These are phyloP conservation scores for Drosophila yakuba DNA, from an alignment of 1,140 invertebrate genomes.

Conservation along the genomic window DNA sequence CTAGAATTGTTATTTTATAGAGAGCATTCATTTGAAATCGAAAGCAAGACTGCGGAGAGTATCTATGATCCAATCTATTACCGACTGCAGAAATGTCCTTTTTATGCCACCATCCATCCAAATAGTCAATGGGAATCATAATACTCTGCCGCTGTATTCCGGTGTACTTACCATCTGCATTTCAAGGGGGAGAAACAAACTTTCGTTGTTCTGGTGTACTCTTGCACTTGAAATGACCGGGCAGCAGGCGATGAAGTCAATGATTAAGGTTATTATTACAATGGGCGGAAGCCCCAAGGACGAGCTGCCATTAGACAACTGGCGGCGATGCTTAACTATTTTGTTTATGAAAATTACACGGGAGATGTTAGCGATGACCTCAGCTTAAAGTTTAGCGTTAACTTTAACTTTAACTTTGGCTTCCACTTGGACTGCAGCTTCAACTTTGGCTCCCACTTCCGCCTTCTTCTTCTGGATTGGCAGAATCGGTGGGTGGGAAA, in stretches of 20 bases:
- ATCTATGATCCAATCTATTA: not conserved
- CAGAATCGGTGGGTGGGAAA: conserved; percentile 5
- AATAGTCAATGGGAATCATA: not conserved
- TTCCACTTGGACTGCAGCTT: conserved; percentile 34
- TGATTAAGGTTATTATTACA: conserved; percentile 9
- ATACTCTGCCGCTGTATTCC: not conserved
- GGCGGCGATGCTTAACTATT: conserved; percentile 59
- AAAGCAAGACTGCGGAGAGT: too few species aligned
- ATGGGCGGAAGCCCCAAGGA: not conserved
- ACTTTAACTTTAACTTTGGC: conserved; percentile 28
- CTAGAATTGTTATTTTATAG: too few species aligned
- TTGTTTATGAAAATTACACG: conserved; percentile 74
- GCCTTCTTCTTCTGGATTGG: conserved; percentile 11
- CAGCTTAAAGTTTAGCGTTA: conserved; percentile 12
- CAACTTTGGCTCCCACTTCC: conserved; percentile 41
- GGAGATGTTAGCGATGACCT: conserved; percentile 6
- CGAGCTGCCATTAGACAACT: conserved; percentile 49
- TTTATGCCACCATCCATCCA: not conserved
- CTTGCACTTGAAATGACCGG: conserved; percentile 60
- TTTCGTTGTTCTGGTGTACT: conserved; percentile 32
- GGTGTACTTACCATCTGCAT: conserved; percentile 14
- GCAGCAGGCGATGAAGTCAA: conserved; percentile 2
- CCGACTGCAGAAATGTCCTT: not conserved
- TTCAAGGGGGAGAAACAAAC: conserved; percentile 13
- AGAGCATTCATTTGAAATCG: too few species aligned